phyloP scores from a whole-genome alignment of 2,888 invertebrate genomes.

The Polymixis lichenea region DNA sequence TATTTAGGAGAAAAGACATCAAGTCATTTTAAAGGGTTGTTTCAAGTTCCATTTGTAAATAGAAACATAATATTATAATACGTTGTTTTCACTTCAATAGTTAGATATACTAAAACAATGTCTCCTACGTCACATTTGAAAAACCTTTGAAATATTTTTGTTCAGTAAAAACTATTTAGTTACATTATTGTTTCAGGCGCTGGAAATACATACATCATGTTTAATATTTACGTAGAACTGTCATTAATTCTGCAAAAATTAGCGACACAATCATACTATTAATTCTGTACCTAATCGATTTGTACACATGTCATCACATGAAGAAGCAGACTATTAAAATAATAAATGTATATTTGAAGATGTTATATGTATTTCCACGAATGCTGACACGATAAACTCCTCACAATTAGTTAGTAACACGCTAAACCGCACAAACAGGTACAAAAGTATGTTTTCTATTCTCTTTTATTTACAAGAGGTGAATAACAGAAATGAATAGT shows the following conservation, averaged over 20 bases:
- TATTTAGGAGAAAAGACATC: background rate
- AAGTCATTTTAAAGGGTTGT: background rate
- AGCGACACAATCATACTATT: slow-evolving; percentile 1
- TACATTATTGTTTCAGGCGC: slow-evolving; percentile 55
- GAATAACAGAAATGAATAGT: slow-evolving; percentile 71
- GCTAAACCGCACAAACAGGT: slow-evolving; percentile 85
- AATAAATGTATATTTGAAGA: slow-evolving; percentile 2
- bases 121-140: slow-evolving; percentile 64
- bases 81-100: slow-evolving; percentile 60
- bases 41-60: slow-evolving; percentile 53
- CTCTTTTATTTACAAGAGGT: slow-evolving; percentile 84
- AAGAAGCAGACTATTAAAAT: background rate
- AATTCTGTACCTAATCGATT: background rate
- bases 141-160: slow-evolving; percentile 67
- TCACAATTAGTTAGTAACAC: slow-evolving; percentile 73
- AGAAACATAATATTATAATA: slow-evolving; percentile 50
- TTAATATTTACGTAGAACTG: slow-evolving; percentile 8
- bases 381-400: slow-evolving; percentile 55
- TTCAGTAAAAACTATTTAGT: slow-evolving; percentile 71
- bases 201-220: slow-evolving; percentile 58
- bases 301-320: background rate
- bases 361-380: slow-evolving; percentile 60
- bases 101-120: slow-evolving; percentile 65
- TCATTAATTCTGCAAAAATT: background rate
- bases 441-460: slow-evolving; percentile 85